These are phyloP conservation scores for Polydrusus pterygomalis DNA, from an alignment of 2,888 invertebrate species.

Conservation along the genomic window DNA sequence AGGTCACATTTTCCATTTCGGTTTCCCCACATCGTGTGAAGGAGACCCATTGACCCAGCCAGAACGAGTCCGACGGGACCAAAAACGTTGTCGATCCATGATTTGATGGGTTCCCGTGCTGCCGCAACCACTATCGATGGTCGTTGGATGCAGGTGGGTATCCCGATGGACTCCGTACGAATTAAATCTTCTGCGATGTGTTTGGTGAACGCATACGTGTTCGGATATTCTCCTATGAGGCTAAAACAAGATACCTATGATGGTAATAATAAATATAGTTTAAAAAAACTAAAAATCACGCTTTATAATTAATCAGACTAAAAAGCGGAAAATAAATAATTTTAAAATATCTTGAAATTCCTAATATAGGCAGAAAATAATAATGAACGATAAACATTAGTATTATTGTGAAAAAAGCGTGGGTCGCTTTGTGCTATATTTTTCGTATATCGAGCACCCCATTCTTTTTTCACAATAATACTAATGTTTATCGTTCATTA, in stretches of 20 bases:
- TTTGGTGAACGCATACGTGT: constrained; percentile 85
- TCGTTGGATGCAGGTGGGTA: constrained; percentile 80
- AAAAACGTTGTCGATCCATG: constrained; percentile 86
- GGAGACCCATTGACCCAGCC: constrained; percentile 73
- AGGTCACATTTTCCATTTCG: constrained; percentile 75
- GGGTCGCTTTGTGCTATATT: no score
- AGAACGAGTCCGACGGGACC: constrained; percentile 79
- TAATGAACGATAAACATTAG: no score
- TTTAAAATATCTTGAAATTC: no score
- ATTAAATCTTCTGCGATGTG: constrained; percentile 80
- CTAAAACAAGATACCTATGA: constrained; percentile 67
- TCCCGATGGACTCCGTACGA: constrained; percentile 71
- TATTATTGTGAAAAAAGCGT: no score
- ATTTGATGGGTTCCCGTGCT: constrained; percentile 76
- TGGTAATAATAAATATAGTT: no score
- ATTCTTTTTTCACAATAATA: no score
- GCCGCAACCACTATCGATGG: constrained; percentile 77
- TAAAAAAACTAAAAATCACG: no score
- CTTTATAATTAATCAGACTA: no score
- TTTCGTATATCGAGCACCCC: no score
- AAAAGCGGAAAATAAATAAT: no score
- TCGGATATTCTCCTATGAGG: constrained; percentile 74
- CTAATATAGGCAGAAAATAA: no score
- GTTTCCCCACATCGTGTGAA: constrained; percentile 76
- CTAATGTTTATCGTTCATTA: no score